These are phyloP conservation scores for Umimayanthus kanabou DNA, from an alignment of 92 coral and sea anemone genomes.

Conservation along the genomic window DNA sequence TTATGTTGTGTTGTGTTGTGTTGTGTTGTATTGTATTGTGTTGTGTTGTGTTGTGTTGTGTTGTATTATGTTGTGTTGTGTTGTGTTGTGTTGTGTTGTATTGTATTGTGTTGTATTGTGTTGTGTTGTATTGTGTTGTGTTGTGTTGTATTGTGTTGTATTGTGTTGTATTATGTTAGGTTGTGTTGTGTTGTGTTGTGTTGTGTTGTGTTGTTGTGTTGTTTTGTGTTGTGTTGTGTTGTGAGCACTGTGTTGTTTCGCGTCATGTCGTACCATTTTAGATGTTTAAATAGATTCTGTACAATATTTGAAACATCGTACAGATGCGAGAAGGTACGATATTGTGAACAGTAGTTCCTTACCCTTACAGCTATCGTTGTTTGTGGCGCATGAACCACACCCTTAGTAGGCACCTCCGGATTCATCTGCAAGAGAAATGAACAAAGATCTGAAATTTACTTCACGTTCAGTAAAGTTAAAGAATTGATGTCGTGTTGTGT, in stretches of 20 bases:
- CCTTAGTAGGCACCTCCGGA: background rate
- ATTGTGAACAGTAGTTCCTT: background rate
- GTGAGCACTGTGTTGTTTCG: no score
- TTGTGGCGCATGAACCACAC: background rate
- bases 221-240: background rate
- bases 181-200: background rate
- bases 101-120: no score
- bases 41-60: background rate
- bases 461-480: background rate
- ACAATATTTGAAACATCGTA: no score
- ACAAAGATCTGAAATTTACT: background rate
- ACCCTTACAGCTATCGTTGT: background rate
- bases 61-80: background rate
- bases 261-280: no score
- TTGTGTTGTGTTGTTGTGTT: background rate
- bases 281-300: no score
- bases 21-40: background rate
- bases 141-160: background rate
- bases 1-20: no score
- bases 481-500: background rate
- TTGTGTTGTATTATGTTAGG: no score
- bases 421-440: background rate
- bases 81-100: background rate
- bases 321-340: no score
- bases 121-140: background rate